Conservation (phyloP, 2,888 invertebrate genomes). For the Phyto melanocephala region DNA sequence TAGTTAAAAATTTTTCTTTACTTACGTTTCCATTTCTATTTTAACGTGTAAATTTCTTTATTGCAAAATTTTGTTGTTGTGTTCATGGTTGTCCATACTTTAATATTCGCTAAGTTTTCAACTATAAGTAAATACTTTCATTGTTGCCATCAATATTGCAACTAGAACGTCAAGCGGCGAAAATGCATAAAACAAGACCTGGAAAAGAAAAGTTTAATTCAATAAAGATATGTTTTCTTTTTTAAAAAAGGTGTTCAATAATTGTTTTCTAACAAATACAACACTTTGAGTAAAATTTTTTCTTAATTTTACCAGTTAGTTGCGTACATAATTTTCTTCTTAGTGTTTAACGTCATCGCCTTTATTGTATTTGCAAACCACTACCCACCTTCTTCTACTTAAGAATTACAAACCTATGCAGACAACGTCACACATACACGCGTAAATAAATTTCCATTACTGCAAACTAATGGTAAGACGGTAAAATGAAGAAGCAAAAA, state of each 20-base stretch:
- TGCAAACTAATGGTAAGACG: not conserved
- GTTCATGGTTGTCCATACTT: not conserved
- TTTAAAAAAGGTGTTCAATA: no score
- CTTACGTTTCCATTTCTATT: conserved; percentile 42
- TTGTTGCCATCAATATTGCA: not conserved
- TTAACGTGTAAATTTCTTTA: conserved; percentile 29
- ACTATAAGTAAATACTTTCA: not conserved
- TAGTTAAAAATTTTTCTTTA: conserved; percentile 57
- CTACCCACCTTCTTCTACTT: not conserved
- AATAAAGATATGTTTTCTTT: no score
- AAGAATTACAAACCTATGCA: no score
- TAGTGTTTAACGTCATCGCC: not conserved
- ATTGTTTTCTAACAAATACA: no score
- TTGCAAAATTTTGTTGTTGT: not conserved
- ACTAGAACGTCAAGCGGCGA: not conserved
- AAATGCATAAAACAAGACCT: not conserved
- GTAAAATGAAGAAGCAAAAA: conserved; percentile 23
- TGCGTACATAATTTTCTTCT: not conserved
- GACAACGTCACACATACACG: no score
- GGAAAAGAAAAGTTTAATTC: not conserved
- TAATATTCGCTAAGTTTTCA: conserved; percentile 3
- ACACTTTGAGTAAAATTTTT: no score
- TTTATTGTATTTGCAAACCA: not conserved
- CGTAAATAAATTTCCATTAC: not conserved
- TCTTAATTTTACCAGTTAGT: no score